These are phyloP conservation scores for Drosophila chauvacae DNA, from an alignment of 1,140 invertebrate species.

Conservation along the genomic window DNA sequence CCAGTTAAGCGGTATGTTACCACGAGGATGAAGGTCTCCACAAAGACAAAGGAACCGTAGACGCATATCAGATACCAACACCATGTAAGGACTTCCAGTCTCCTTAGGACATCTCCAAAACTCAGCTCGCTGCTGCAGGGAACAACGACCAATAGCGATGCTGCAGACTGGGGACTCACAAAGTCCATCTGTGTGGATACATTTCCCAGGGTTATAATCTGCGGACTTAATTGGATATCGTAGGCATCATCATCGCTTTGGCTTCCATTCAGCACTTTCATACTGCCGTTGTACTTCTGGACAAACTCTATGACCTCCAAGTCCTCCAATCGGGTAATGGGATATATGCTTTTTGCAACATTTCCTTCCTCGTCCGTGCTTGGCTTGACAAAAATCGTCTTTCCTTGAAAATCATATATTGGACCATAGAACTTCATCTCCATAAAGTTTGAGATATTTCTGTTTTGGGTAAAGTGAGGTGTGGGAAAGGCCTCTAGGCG, in stretches of 20 bases:
- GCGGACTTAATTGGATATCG: neutral
- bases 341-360: neutral
- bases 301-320: constrained; percentile 7
- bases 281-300: neutral
- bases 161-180: neutral
- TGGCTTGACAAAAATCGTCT: neutral
- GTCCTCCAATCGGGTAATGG: constrained; percentile 5
- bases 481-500: neutral
- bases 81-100: neutral
- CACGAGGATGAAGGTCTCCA: constrained; percentile 27
- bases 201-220: neutral
- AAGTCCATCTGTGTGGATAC: neutral
- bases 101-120: constrained; percentile 19
- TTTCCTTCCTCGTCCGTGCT: neutral
- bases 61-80: constrained; percentile 1
- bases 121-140: constrained; percentile 32
- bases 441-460: neutral
- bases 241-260: neutral
- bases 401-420: neutral
- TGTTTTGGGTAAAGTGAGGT: neutral
- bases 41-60: constrained; percentile 25
- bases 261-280: neutral
- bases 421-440: rapidly evolving
- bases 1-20: constrained; percentile 1
- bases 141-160: constrained; percentile 10